Evolutionary conservation across 2,797 vertebrate genomes (phyloP), one percentile per base, ranked within the genome.

Genomic region (Diceros bicornis): DNA sequence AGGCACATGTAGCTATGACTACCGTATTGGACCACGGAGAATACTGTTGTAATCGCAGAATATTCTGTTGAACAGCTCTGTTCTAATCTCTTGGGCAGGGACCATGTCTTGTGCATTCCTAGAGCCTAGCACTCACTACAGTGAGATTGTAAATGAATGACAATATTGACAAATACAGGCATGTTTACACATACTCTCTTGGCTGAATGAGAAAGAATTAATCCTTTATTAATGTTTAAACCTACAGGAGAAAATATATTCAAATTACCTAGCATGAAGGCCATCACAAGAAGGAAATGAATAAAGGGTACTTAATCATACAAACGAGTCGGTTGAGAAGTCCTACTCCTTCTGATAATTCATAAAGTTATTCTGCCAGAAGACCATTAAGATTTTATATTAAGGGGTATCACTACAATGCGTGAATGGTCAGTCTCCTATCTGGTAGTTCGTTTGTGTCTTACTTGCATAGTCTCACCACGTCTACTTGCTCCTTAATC

Each of bases 111-210:
- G 6, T 72, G 93, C 79, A 77, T 84, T 68, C 71, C 81, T 77
- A 57, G 25, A 89, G n/a, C 14, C 91, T 75, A 61, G 4, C 16
- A 44, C 27, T 66, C 50, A 84, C 50, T 37, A 37, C 20, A 66
- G 6, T 79, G 47, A 89, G n/a, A 88, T 77, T 92, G 32, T 68
- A 95, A 97, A 92, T 69, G 29, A 92, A 78, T 47, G 61, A 81
- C 23, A 66, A 57, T 81, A 66, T 47, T 4, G 2, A 68, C 34
- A 90, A 95, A 92, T 25, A 83, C 11, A 87, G 66, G 12, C 55
- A 72, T 77, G 18, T 82, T 88, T 82, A 92, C 23, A 79, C 27
- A 47, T 14, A 64, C 4, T 82, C 25, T 89, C 93, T 55, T 50
- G 69, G 29, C 37, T 83, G 68, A 85, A 91, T 79, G 32, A 95